Evolutionary conservation across 2,113 vertebrate species (phyloP).

Genomic region (Labrus mixtus): DNA sequence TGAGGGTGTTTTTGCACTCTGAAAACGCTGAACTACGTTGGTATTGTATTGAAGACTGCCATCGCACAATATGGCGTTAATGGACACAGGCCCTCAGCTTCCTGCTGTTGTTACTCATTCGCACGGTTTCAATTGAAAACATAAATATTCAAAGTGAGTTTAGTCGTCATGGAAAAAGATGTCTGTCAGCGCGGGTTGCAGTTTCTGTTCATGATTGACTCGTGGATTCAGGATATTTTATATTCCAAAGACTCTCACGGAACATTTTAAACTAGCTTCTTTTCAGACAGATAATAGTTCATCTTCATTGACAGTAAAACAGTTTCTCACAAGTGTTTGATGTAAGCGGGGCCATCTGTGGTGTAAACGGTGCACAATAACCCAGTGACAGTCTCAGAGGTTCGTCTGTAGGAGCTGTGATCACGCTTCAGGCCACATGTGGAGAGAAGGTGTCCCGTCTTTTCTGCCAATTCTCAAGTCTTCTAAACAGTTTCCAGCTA

Average conservation of each 20-base stretch:
- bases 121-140: too few relatives aligned
- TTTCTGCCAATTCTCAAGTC: neutral
- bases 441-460: neutral
- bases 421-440: neutral
- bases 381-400: neutral
- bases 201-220: too few relatives aligned
- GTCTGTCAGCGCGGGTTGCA: too few relatives aligned
- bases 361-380: neutral
- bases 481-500: constrained; percentile 21
- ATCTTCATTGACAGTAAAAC: neutral
- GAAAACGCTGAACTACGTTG: too few relatives aligned
- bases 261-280: neutral
- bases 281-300: neutral
- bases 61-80: too few relatives aligned
- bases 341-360: neutral
- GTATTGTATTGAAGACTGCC: too few relatives aligned
- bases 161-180: too few relatives aligned
- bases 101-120: too few relatives aligned
- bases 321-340: neutral
- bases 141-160: too few relatives aligned
- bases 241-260: neutral
- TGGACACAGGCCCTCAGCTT: too few relatives aligned
- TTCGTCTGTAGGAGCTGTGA: neutral
- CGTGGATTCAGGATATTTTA: neutral
- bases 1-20: too few relatives aligned